Evolutionary conservation across 2,888 invertebrate species (phyloP).

Genomic region (Mamestra brassicae): DNA sequence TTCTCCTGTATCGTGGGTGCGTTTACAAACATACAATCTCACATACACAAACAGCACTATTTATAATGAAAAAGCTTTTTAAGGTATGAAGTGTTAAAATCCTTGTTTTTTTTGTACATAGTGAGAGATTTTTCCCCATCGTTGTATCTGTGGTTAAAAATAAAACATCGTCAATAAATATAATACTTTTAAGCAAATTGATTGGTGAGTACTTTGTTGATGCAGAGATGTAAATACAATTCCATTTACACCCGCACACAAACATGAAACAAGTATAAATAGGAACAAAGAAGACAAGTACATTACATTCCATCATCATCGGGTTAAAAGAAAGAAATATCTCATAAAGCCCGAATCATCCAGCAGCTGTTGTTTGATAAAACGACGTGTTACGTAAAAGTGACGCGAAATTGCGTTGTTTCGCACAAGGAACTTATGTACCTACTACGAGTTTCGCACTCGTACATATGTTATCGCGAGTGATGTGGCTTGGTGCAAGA

Average conservation of each 20-base stretch:
- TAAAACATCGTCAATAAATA: not conserved
- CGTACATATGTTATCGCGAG: conserved; percentile 66
- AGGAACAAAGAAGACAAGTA: conserved; percentile 54
- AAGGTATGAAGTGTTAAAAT: too few species aligned
- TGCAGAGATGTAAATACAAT: conserved; percentile 15
- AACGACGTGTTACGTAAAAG: conserved; percentile 77
- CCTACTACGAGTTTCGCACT: conserved; percentile 67
- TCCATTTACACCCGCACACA: not conserved
- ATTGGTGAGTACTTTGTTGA: not conserved
- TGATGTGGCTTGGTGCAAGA: conserved; percentile 60
- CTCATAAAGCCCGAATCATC: conserved; percentile 74
- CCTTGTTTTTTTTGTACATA: not conserved
- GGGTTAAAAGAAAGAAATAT: conserved; percentile 72
- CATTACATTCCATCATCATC: conserved; percentile 58
- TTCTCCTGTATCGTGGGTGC: too few species aligned
- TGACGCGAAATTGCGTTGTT: conserved; percentile 82
- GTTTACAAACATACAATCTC: too few species aligned
- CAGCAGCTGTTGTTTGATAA: conserved; percentile 75
- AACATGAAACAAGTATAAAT: conserved; percentile 27
- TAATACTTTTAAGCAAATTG: not conserved
- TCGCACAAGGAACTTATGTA: conserved; percentile 76
- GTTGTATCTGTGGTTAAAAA: not conserved
- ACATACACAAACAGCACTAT: too few species aligned
- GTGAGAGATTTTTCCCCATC: not conserved
- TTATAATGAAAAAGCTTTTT: not conserved